Evolutionary conservation across 2,113 vertebrate genomes (phyloP), one percentile per base, ranked within the genome.

Genomic region (Morphnarchus princeps): DNA sequence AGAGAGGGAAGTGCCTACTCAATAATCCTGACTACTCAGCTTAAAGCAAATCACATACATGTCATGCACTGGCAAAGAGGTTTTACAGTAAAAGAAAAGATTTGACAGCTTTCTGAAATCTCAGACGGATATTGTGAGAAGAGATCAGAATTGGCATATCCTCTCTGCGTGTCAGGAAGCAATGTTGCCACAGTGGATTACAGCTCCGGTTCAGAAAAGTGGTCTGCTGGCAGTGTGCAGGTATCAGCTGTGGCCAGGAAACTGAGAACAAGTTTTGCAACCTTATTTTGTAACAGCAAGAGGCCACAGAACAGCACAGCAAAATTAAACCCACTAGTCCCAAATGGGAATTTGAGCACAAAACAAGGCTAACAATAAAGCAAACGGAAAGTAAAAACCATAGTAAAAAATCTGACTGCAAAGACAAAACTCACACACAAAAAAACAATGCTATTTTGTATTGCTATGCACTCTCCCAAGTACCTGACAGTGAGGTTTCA

Each of bases 251-350:
- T 65, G 79, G 66, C 79, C 82, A 76, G 76, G 67, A 88, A 90
- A 82, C 62, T 26, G 29, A 90, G 49, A 88, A 9, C 58, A 65
- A 90, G 62, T 93, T 97, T 95, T 77, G 31, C 65, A 95, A 92
- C 34, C 11, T 80, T 42, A 21, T 93, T 95, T 95, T 95, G 66
- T 81, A 95, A 83, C 28, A 80, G 67, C 45, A 70, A 80, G 19
- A 95, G 42, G n/a, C 67, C 42, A 36, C 25, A 66, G 63, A 95
- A 62, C 32, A 61, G 21, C 52, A 65, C 15, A 54, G 32, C 18
- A 74, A 54, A 89, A 91, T 70, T 80, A 89, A 96, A 70, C 29
- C 29, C 1, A 0, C 11, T 45, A 42, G 11, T 16, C 16, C 45
- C 73, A 74, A 80, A 55, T 21, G 55, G 55, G 38, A 93, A 89